Evolutionary conservation across 2,113 vertebrate genomes (phyloP).

Genomic region (Semnornis frantzii): DNA sequence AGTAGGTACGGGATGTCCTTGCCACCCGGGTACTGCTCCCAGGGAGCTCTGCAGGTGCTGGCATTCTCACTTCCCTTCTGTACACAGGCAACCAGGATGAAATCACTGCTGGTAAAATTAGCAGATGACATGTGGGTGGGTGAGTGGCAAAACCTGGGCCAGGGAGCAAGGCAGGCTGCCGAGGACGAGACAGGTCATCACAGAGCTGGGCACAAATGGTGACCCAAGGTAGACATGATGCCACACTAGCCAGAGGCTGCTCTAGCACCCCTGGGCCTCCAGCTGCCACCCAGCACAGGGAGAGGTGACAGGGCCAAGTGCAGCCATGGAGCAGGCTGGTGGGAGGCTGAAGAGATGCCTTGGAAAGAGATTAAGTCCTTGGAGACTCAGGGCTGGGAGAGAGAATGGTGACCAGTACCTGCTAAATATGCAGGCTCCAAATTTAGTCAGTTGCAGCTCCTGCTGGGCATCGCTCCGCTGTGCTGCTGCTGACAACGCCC

Average conservation of each 20-base stretch:
- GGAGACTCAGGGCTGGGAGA: background rate
- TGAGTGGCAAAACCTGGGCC: background rate
- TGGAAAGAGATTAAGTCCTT: background rate
- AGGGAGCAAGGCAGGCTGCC: background rate
- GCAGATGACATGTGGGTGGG: background rate
- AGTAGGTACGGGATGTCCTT: background rate
- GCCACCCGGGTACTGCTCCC: accelerated
- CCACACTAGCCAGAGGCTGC: accelerated
- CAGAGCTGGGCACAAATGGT: background rate
- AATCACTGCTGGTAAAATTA: constrained; percentile 54
- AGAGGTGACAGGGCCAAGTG: accelerated
- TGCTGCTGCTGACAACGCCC: background rate
- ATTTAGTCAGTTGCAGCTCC: constrained; percentile 21
- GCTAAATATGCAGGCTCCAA: constrained; percentile 60
- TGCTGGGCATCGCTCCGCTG: background rate
- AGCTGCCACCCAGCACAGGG: accelerated
- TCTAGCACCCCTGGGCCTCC: background rate
- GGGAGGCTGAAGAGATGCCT: background rate
- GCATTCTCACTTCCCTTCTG: background rate
- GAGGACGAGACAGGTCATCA: accelerated
- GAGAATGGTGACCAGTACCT: background rate
- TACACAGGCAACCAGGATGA: background rate
- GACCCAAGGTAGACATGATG: accelerated
- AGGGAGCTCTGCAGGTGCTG: background rate
- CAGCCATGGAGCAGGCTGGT: accelerated